phyloP scores from a whole-genome alignment of 1,140 invertebrate genomes.

The Aporrectodea caliginosa region DNA sequence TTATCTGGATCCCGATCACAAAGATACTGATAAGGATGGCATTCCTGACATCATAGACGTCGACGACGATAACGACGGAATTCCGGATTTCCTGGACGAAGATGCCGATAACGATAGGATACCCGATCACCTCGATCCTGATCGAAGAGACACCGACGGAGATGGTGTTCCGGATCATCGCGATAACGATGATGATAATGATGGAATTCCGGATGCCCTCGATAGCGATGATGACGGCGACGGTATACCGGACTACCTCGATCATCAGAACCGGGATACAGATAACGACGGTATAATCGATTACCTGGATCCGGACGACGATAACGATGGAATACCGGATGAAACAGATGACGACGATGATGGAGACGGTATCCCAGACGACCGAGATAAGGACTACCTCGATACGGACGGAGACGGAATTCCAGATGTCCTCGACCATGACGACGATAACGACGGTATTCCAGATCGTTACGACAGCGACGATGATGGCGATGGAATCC shows the following conservation, averaged over 20 bases:
- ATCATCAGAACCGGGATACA: conserved; percentile 17
- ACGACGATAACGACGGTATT: conserved; percentile 13
- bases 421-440: not conserved
- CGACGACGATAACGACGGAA: conserved; percentile 22
- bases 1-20: conserved; percentile 14
- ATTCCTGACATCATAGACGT: conserved; percentile 16
- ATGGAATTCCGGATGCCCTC: conserved; percentile 13
- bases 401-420: not conserved
- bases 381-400: too few relatives aligned
- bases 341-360: conserved; percentile 13
- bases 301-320: conserved; percentile 18
- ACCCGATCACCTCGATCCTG: conserved; percentile 4
- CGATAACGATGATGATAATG: conserved; percentile 8
- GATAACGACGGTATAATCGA: conserved; percentile 24
- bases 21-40: conserved; percentile 22
- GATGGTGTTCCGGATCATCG: conserved; percentile 14
- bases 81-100: conserved; percentile 20
- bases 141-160: conserved; percentile 14
- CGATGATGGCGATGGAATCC: not conserved
- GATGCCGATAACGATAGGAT: conserved; percentile 18
- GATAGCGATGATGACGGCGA: conserved; percentile 19
- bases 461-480: not conserved
- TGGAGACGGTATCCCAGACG: not conserved
- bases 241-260: conserved; percentile 18
- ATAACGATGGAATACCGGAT: conserved; percentile 27